Percentiles rank a stretch among this genome's conserved stretches.
Conservation (phyloP, 2,797 vertebrate genomes). For the Acipenser oxyrinchus region DNA sequence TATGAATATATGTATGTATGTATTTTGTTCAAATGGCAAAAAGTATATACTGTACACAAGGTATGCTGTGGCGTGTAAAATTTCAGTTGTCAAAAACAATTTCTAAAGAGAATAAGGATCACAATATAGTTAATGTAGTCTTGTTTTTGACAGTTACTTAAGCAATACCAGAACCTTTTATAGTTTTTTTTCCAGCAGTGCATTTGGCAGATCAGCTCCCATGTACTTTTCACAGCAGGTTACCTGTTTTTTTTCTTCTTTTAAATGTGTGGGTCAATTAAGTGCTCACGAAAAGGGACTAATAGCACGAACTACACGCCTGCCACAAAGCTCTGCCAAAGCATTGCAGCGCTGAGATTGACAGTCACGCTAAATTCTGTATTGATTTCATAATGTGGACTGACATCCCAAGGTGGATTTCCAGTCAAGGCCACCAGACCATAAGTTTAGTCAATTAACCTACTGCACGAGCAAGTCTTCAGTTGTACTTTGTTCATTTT, state of each 20-base stretch:
- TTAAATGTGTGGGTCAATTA: conserved; percentile 33
- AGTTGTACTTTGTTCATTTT: no score
- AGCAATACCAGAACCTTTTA: conserved; percentile 39
- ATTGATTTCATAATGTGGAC: no score
- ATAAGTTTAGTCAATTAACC: no score
- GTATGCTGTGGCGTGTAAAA: conserved; percentile 40
- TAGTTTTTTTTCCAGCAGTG: conserved; percentile 29
- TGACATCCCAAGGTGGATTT: no score
- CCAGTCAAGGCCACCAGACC: no score
- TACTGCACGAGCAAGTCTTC: no score
- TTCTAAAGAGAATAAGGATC: conserved; percentile 40
- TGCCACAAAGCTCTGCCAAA: no score
- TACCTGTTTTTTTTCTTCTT: conserved; percentile 28
- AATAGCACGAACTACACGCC: no score
- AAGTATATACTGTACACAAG: conserved; percentile 27
- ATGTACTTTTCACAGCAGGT: conserved; percentile 35
- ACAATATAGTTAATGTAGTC: conserved; percentile 40
- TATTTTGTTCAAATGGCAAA: conserved; percentile 31
- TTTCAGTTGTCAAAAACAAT: conserved; percentile 47
- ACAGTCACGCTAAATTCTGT: no score
- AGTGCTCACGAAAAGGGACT: conserved; percentile 32
- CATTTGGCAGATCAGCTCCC: conserved; percentile 32
- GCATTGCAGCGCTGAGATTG: no score
- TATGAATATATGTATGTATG: neutral
- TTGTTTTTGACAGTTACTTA: conserved; percentile 45